Evolutionary conservation across 2,888 invertebrate genomes (phyloP).

Genomic region (Rhamnusium bicolor): DNA sequence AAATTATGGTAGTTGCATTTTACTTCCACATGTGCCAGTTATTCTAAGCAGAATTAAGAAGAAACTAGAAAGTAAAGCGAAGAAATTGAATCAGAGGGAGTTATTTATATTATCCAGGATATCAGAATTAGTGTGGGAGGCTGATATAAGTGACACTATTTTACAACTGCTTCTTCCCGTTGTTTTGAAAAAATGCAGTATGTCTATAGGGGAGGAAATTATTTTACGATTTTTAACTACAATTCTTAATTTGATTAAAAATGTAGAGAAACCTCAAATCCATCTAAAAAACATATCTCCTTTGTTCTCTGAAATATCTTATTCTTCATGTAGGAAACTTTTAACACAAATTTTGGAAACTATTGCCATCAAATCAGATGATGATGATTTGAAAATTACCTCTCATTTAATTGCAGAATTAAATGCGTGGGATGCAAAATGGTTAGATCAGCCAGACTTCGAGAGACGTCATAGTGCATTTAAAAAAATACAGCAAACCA

Average conservation of each 20-base stretch:
- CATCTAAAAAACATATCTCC: slow-evolving; percentile 83
- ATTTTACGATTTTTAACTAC: slow-evolving; percentile 82
- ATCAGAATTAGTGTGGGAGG: slow-evolving; percentile 82
- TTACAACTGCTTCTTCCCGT: slow-evolving; percentile 82
- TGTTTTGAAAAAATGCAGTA: slow-evolving; percentile 77
- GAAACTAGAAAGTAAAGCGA: slow-evolving; percentile 76
- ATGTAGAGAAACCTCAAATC: slow-evolving; percentile 76
- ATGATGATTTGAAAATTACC: slow-evolving; percentile 68
- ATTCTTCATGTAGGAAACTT: slow-evolving; percentile 79
- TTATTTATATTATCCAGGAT: slow-evolving; percentile 83
- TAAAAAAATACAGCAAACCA: slow-evolving; percentile 77
- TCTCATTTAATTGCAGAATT: slow-evolving; percentile 78
- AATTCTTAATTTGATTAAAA: slow-evolving; percentile 82
- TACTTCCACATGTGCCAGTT: slow-evolving; percentile 81
- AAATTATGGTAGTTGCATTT: slow-evolving; percentile 82
- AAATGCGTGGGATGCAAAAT: slow-evolving; percentile 90
- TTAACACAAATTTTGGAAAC: slow-evolving; percentile 77
- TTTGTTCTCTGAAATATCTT: slow-evolving; percentile 80
- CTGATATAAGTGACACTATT: slow-evolving; percentile 79
- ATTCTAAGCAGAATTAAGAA: slow-evolving; percentile 81
- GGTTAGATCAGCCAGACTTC: slow-evolving; percentile 96
- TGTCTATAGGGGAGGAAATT: slow-evolving; percentile 78
- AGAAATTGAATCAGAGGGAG: slow-evolving; percentile 79
- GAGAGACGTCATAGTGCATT: slow-evolving; percentile 86
- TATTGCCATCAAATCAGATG: slow-evolving; percentile 73